These are phyloP conservation scores for Heliothis virescens DNA, from an alignment of 1,140 invertebrate genomes.

Conservation along the genomic window DNA sequence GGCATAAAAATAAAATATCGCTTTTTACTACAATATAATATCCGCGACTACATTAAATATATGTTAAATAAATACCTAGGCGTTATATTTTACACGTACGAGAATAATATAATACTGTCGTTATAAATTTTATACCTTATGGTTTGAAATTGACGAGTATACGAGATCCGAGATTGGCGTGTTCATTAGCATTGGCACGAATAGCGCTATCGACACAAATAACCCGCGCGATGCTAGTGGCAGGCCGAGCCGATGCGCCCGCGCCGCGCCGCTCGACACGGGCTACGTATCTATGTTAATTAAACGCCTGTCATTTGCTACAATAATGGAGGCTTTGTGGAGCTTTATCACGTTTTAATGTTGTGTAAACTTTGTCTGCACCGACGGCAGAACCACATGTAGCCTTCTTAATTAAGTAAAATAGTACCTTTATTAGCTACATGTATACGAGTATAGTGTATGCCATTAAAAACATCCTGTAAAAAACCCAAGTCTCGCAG, in stretches of 20 bases:
- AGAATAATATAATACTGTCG: constrained; percentile 44
- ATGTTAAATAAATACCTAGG: constrained; percentile 51
- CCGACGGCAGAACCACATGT: constrained; percentile 19
- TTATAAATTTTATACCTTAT: constrained; percentile 52
- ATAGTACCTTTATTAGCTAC: constrained; percentile 4
- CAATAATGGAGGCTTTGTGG: constrained; percentile 41
- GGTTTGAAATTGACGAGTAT: constrained; percentile 63
- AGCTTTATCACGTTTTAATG: constrained; percentile 41
- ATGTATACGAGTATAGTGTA: neutral
- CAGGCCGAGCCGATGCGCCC: constrained; percentile 31
- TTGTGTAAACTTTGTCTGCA: constrained; percentile 33
- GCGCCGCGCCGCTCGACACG: constrained; percentile 25
- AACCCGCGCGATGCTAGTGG: constrained; percentile 46
- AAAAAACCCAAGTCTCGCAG: too few species aligned
- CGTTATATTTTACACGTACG: constrained; percentile 55
- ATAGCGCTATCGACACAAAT: constrained; percentile 68
- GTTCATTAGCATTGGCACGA: constrained; percentile 79
- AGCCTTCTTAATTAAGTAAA: constrained; percentile 28
- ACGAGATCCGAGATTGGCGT: constrained; percentile 71
- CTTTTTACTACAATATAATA: neutral
- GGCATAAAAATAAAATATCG: constrained; percentile 28
- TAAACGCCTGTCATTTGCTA: constrained; percentile 52
- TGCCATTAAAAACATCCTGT: too few species aligned
- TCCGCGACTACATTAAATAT: constrained; percentile 49
- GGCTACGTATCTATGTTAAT: constrained; percentile 44